Percentiles rank a stretch among this genome's conserved stretches.
Evolutionary conservation across 2,888 invertebrate genomes (phyloP).

Genomic region (Dynastes maya): DNA sequence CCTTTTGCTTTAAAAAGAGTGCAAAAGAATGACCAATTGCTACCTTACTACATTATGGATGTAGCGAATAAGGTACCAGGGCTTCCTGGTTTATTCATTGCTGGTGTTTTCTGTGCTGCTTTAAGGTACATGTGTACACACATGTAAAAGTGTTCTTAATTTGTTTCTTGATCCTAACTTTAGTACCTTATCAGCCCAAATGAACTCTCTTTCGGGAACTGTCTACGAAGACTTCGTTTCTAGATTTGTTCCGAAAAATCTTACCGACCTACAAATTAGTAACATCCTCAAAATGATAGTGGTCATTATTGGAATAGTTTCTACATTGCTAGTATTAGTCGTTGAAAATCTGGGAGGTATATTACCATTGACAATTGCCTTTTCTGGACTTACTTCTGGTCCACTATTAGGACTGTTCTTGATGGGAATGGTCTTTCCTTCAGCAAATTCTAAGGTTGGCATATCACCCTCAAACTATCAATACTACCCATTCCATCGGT

Average conservation of each 20-base stretch:
- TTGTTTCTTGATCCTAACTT: slow-evolving; percentile 6
- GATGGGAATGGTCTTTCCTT: slow-evolving; percentile 79
- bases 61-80: slow-evolving; percentile 77
- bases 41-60: slow-evolving; percentile 82
- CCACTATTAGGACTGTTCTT: slow-evolving; percentile 79
- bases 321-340: slow-evolving; percentile 81
- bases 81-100: slow-evolving; percentile 81
- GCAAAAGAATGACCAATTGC: slow-evolving; percentile 72
- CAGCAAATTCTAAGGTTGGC: slow-evolving; percentile 74
- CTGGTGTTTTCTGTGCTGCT: slow-evolving; percentile 82
- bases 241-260: slow-evolving; percentile 71
- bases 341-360: slow-evolving; percentile 78
- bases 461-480: neutral
- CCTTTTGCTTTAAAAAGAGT: slow-evolving; percentile 74
- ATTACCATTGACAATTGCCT: slow-evolving; percentile 77
- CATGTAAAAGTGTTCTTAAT: neutral
- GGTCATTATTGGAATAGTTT: slow-evolving; percentile 75
- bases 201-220: slow-evolving; percentile 76
- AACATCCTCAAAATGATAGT: slow-evolving; percentile 75
- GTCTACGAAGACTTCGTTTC: slow-evolving; percentile 77
- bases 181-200: slow-evolving; percentile 50
- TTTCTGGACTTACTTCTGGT: slow-evolving; percentile 78
- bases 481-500: neutral
- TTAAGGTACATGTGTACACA: slow-evolving; percentile 70
- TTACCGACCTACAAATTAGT: slow-evolving; percentile 72